These are phyloP conservation scores for Astreopora myriophthalma DNA, from an alignment of 64 coral and sea anemone species.

Conservation along the genomic window DNA sequence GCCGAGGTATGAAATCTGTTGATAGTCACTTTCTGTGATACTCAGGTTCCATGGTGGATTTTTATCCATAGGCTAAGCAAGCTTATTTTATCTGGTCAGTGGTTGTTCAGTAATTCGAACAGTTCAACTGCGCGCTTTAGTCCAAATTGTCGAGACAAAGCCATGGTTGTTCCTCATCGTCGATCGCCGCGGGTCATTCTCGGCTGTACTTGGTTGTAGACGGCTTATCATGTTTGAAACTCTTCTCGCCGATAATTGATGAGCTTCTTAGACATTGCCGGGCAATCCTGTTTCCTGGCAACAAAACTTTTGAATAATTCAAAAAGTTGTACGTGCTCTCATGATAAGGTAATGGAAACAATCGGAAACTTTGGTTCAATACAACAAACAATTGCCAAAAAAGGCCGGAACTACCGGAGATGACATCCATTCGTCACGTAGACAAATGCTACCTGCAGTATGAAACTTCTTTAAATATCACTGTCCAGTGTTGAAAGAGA, in stretches of 20 bases:
- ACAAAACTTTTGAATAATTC: background rate
- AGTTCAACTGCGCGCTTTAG: too few relatives aligned
- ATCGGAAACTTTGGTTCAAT: background rate
- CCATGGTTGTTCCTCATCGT: background rate
- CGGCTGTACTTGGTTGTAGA: background rate
- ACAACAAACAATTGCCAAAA: background rate
- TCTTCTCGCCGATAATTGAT: too few relatives aligned
- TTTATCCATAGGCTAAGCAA: too few relatives aligned
- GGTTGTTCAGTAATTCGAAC: too few relatives aligned
- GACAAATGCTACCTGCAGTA: background rate
- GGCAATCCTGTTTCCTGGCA: background rate
- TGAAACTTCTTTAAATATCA: too few relatives aligned
- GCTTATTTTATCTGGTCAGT: background rate
- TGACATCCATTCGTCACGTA: background rate
- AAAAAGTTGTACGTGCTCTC: background rate
- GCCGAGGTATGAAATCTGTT: too few relatives aligned
- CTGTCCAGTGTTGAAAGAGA: too few relatives aligned
- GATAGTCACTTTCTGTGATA: too few relatives aligned
- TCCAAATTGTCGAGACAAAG: background rate
- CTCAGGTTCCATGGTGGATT: too few relatives aligned
- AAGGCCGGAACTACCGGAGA: background rate
- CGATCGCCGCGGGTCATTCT: background rate
- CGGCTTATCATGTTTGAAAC: too few relatives aligned
- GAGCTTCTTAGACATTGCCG: background rate
- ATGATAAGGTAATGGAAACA: background rate